Evolutionary conservation across 2,888 invertebrate species (phyloP), one percentile per base, ranked within the genome.

Genomic region (Athalia cordata): DNA sequence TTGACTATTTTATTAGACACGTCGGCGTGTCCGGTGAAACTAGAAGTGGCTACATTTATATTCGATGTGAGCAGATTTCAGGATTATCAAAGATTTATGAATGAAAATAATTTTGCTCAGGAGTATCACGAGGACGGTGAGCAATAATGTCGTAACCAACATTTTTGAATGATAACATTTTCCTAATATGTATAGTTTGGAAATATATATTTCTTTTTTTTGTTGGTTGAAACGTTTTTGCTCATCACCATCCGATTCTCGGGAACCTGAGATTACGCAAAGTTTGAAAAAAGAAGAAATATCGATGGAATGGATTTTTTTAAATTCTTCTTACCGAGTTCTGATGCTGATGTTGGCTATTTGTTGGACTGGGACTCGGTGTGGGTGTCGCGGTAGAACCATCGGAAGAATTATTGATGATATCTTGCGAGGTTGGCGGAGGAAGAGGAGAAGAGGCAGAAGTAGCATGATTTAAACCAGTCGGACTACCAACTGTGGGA

Each of bases 351-450:
- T 29, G 87, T 79, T 88, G 89, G 81, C 86, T 87, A 81, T 87
- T 86, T 43, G 88, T 89, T 13, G 89, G 89, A 79, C 89, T 90
- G 50, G 89, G 88, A 79, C 89, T 89, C 29, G 89, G 89, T 78
- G 88, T 89, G 8, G 89, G 88, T 29, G 89, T 89, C 15, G 89
- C 82, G 78, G 78, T 77, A 3, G 77, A 77, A 57, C 49, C 52
- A n/a, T 59, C 77, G 11, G 13, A 47, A 2, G 65, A 66, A 72
- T 72, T 72, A 13, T 59, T 13, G n/a, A 6, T 43, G 1, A 45
- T 65, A 29, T 29, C 29, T 29, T 29, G 29, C 29, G 29, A 29
- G 29, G 29, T 29, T 29, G 29, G 29, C 0, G 29, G 29, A 29
- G 29, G 29, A 29, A 29, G 29, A 29, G 29, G 29, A 29, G 29